These are phyloP conservation scores for Diabrotica balteata DNA, from an alignment of 2,888 invertebrate species.

Conservation along the genomic window DNA sequence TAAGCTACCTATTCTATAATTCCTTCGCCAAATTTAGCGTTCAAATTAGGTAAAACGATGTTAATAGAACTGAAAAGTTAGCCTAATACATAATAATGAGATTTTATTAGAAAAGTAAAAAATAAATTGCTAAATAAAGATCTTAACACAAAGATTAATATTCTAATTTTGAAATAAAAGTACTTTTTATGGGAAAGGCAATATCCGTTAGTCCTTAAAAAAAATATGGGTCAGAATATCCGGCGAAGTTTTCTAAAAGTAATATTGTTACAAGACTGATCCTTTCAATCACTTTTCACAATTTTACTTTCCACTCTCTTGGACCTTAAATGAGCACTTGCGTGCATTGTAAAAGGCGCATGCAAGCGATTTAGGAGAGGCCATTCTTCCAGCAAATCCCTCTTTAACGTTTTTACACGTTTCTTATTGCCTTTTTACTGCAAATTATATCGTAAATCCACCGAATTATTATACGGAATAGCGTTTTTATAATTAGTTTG, in stretches of 20 bases:
- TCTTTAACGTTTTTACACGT: slow-evolving; percentile 28
- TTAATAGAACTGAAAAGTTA: too few species aligned
- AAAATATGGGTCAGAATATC: slow-evolving; percentile 16
- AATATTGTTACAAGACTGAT: slow-evolving; percentile 29
- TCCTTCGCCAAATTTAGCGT: too few species aligned
- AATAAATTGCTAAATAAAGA: too few species aligned
- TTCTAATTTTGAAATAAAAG: too few species aligned
- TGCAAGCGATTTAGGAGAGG: slow-evolving; percentile 41
- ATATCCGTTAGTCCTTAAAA: not conserved
- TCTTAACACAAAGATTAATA: too few species aligned
- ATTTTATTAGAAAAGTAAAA: too few species aligned
- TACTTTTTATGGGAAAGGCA: not conserved
- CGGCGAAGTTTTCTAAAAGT: slow-evolving; percentile 20
- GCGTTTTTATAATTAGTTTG: too few species aligned
- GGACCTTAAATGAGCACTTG: slow-evolving; percentile 32
- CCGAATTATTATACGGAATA: not conserved
- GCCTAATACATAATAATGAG: too few species aligned
- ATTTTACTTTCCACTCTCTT: slow-evolving; percentile 27
- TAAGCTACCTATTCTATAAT: too few species aligned
- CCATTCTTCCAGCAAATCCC: slow-evolving; percentile 29
- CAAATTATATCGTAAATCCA: slow-evolving; percentile 41
- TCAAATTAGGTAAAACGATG: too few species aligned
- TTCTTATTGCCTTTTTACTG: slow-evolving; percentile 40
- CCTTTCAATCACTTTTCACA: slow-evolving; percentile 19
- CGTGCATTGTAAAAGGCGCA: slow-evolving; percentile 40